phyloP scores from a whole-genome alignment of 1,140 invertebrate species.

The Uloborus diversus region DNA sequence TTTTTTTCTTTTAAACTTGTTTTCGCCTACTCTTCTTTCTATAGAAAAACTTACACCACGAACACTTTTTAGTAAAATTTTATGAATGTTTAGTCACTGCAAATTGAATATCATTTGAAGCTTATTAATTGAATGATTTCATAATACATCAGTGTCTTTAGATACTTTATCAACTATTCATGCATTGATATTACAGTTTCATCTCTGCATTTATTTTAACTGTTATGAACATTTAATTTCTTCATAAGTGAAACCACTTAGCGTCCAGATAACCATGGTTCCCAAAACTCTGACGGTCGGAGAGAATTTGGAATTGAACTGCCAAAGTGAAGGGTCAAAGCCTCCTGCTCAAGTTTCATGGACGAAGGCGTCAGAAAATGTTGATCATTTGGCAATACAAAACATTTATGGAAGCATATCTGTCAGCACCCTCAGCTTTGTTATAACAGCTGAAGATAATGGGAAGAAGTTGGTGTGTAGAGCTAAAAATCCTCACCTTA shows the following conservation, averaged over 20 bases:
- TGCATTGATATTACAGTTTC: too few relatives aligned
- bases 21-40: too few relatives aligned
- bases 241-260: constrained; percentile 79
- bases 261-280: constrained; percentile 79
- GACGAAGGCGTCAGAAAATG: constrained; percentile 65
- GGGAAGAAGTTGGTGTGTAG: constrained; percentile 83
- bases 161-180: too few relatives aligned
- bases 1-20: too few relatives aligned
- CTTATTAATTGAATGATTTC: too few relatives aligned
- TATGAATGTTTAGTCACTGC: too few relatives aligned
- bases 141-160: too few relatives aligned
- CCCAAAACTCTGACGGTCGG: constrained; percentile 83
- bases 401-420: constrained; percentile 51
- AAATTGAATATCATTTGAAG: too few relatives aligned
- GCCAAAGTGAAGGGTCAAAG: constrained; percentile 70
- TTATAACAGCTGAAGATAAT: constrained; percentile 78
- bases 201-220: too few relatives aligned
- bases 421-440: constrained; percentile 49
- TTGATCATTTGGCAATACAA: constrained; percentile 66
- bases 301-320: constrained; percentile 81
- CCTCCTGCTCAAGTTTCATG: constrained; percentile 20
- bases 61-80: too few relatives aligned
- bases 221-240: too few relatives aligned
- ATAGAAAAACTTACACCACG: too few relatives aligned
- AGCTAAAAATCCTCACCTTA: constrained; percentile 76